Conservation (phyloP, 2,797 vertebrate genomes). For the Glossophaga mutica region DNA sequence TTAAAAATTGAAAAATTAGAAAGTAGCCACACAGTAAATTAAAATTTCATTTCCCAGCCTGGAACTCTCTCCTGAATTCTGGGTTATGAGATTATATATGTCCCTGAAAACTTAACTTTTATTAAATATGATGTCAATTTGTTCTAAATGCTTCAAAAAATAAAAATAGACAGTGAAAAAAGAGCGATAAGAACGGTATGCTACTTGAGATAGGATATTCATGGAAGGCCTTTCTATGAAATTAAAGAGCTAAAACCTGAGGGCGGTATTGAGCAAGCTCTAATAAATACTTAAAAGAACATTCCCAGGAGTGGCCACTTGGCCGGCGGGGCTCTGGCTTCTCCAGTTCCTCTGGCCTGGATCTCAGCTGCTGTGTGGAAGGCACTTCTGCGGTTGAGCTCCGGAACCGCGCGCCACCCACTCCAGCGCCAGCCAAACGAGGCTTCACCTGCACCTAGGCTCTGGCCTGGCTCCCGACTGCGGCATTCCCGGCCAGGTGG, state of each 20-base stretch:
- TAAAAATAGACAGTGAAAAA: background rate
- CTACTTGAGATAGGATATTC: background rate
- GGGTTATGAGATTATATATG: background rate
- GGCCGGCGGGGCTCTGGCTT: background rate
- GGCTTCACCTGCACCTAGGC: slow-evolving; percentile 41
- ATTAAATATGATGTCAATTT: background rate
- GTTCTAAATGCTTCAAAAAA: background rate
- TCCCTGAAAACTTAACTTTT: background rate
- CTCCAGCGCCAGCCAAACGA: background rate
- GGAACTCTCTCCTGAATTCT: background rate
- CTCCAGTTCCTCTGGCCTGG: slow-evolving; percentile 11
- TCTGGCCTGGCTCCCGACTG: slow-evolving; percentile 26
- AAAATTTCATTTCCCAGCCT: background rate
- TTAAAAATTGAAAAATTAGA: background rate
- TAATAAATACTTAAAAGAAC: background rate
- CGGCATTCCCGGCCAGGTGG: slow-evolving; percentile 87
- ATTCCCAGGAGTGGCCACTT: background rate
- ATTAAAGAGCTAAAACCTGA: background rate
- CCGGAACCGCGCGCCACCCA: background rate
- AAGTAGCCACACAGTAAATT: background rate
- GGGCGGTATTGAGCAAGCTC: background rate
- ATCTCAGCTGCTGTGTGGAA: slow-evolving; percentile 84
- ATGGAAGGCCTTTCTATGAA: background rate
- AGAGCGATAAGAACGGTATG: background rate
- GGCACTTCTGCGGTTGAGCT: slow-evolving; percentile 69